Percentiles rank a stretch among this genome's conserved stretches.
phyloP scores from a whole-genome alignment of 1,140 invertebrate species.

The Drosophila pseudoananassae region DNA sequence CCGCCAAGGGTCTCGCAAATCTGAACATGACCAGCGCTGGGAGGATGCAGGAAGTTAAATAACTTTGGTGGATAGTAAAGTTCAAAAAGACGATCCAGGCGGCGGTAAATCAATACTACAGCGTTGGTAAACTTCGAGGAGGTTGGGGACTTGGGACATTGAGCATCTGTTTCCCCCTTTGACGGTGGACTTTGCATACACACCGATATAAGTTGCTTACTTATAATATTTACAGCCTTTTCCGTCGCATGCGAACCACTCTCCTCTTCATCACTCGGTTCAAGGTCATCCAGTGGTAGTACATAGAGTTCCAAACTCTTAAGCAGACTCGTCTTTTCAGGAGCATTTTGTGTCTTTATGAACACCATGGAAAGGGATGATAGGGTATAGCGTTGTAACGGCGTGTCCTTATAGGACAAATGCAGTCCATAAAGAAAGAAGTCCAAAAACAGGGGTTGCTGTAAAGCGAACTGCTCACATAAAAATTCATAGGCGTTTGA shows the following conservation, averaged over 20 bases:
- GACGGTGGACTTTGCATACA: conserved; percentile 1
- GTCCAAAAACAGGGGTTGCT: conserved; percentile 31
- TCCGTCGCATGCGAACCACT: not conserved
- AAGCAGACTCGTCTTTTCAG: conserved; percentile 24
- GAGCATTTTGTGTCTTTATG: conserved; percentile 28
- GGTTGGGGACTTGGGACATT: not conserved
- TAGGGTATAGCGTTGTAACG: conserved; percentile 48
- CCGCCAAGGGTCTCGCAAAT: conserved; percentile 62
- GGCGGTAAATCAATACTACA: conserved; percentile 24
- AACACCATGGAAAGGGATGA: conserved; percentile 43
- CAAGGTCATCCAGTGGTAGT: not conserved
- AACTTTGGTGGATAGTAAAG: conserved; percentile 30
- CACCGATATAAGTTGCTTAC: conserved; percentile 2
- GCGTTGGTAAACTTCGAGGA: conserved; percentile 10
- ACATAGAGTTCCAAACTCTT: conserved; percentile 28
- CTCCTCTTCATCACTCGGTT: not conserved
- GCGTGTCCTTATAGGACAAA: not conserved
- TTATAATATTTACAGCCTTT: conserved; percentile 2
- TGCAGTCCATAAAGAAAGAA: conserved; percentile 39
- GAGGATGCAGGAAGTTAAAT: conserved; percentile 48
- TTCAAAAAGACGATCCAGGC: conserved; percentile 50
- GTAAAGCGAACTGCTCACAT: conserved; percentile 28
- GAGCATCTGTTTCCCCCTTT: not conserved
- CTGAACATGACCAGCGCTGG: conserved; percentile 36
- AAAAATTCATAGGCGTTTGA: conserved; percentile 39